phyloP scores from a whole-genome alignment of 2,888 invertebrate species.

The Spisula subtruncata region DNA sequence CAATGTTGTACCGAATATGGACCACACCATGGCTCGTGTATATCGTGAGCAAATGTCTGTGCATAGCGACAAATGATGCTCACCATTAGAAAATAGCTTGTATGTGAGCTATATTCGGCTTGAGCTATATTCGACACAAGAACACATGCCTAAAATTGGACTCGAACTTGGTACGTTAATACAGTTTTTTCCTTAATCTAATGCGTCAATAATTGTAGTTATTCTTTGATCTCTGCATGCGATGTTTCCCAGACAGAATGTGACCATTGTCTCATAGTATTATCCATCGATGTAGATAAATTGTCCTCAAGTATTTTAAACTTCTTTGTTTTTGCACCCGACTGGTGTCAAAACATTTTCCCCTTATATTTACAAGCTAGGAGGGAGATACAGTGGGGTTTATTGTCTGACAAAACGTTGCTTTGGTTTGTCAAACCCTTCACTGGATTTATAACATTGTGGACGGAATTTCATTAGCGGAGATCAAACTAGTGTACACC shows the following conservation, averaged over 20 bases:
- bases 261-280: background rate
- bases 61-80: too few relatives aligned
- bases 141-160: too few relatives aligned
- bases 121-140: too few relatives aligned
- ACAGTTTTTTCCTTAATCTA: too few relatives aligned
- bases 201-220: too few relatives aligned
- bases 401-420: conserved; percentile 15
- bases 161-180: too few relatives aligned
- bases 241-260: background rate
- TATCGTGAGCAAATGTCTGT: too few relatives aligned
- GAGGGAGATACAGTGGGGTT: background rate
- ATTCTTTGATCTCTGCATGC: background rate
- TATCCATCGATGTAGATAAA: background rate
- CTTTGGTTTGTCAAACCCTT: conserved; percentile 28
- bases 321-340: background rate
- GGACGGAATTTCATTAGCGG: conserved; percentile 48
- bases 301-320: background rate
- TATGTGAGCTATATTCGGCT: too few relatives aligned
- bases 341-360: conserved; percentile 27
- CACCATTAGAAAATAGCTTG: too few relatives aligned
- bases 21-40: too few relatives aligned
- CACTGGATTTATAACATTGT: conserved; percentile 29
- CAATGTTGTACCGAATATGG: too few relatives aligned
- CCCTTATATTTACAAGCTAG: background rate
- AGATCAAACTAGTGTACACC: conserved; percentile 37